phyloP scores from a whole-genome alignment of 2,888 invertebrate genomes.

The Pachydiplax longipennis region DNA sequence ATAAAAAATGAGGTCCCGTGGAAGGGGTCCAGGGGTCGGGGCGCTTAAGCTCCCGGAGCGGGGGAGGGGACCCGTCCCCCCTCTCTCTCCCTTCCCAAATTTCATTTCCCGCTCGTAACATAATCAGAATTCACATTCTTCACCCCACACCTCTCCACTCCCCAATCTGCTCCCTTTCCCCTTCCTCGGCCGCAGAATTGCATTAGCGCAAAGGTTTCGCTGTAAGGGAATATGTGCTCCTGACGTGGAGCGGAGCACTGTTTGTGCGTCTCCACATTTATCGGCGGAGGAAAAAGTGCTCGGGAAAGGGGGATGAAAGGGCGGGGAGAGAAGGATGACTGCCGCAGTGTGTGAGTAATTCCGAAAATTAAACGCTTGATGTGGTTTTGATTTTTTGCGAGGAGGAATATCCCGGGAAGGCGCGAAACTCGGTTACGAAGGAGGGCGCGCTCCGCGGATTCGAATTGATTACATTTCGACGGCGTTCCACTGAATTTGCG shows the following conservation, averaged over 20 bases:
- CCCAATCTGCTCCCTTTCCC: neutral
- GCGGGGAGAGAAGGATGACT: neutral
- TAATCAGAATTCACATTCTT: constrained; percentile 42
- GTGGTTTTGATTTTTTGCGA: neutral
- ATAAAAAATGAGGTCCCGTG: constrained; percentile 28
- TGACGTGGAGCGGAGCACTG: neutral
- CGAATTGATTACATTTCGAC: neutral
- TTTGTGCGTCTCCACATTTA: neutral
- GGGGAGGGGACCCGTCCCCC: neutral
- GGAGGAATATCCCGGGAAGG: neutral
- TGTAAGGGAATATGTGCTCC: neutral
- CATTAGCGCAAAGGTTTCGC: neutral
- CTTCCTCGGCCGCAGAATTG: neutral
- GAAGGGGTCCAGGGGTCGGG: neutral
- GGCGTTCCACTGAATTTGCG: no score
- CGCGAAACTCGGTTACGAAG: neutral
- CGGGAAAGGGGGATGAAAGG: neutral
- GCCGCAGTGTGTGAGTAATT: neutral
- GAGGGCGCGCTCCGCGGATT: neutral
- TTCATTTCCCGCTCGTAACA: constrained; percentile 43
- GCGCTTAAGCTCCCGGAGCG: neutral
- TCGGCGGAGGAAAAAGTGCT: neutral
- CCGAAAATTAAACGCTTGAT: neutral
- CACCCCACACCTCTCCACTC: neutral
- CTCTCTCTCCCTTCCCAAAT: constrained; percentile 13